A percentile compares a stretch with the other conserved stretches of the same genome.
These are phyloP conservation scores for Styela clava DNA, from an alignment of 23 tunicate species.

Conservation along the genomic window DNA sequence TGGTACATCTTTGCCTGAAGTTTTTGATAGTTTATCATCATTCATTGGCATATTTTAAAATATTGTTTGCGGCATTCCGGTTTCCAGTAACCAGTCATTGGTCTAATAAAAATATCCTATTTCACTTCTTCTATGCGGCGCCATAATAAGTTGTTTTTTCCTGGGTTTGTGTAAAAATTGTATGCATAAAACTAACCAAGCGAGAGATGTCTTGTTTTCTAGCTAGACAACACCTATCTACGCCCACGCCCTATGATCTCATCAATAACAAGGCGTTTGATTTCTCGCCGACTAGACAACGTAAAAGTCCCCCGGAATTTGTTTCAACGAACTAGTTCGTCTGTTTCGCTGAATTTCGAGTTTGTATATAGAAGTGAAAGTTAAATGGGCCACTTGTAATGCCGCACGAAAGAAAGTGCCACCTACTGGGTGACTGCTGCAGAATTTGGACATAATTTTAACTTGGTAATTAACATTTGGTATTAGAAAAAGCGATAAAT, in stretches of 20 bases:
- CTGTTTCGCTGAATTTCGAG: too few species aligned
- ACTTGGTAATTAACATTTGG: too few species aligned
- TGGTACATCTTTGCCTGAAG: too few species aligned
- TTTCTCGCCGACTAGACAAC: neutral
- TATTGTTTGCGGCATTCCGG: neutral
- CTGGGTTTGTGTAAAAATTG: neutral
- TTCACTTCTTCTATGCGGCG: neutral
- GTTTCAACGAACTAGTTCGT: neutral
- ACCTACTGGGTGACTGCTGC: too few species aligned
- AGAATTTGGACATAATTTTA: too few species aligned
- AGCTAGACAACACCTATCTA: neutral
- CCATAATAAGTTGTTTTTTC: neutral
- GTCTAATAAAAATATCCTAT: neutral
- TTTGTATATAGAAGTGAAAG: too few species aligned
- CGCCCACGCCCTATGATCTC: neutral
- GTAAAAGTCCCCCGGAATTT: neutral
- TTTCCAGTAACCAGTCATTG: neutral
- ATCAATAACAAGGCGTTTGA: neutral
- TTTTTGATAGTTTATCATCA: too few species aligned
- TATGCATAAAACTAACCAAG: neutral
- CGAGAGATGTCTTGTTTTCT: neutral
- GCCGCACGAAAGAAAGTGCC: too few species aligned
- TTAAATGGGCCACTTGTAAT: too few species aligned
- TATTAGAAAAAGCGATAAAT: too few species aligned
- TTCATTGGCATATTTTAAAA: neutral